Evolutionary conservation across 2,888 invertebrate species (phyloP).

Genomic region (Acronicta psi): DNA sequence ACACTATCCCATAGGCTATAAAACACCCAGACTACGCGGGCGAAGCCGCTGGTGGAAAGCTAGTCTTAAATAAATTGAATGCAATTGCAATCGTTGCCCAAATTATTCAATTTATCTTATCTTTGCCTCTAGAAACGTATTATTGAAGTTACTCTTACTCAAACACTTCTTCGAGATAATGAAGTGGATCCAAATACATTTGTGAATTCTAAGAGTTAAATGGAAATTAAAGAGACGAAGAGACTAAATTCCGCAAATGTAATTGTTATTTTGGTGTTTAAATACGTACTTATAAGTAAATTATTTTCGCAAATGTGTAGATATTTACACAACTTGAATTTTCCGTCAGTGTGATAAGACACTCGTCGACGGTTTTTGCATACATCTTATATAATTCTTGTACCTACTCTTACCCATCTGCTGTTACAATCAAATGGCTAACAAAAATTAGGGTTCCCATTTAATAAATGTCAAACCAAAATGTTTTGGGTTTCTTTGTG

Average conservation of each 20-base stretch:
- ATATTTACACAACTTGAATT: slow-evolving; percentile 8
- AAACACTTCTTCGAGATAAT: not conserved
- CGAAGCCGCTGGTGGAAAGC: too few relatives aligned
- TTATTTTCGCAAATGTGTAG: not conserved
- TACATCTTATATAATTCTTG: too few relatives aligned
- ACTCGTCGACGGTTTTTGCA: too few relatives aligned
- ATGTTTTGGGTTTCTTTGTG: not conserved
- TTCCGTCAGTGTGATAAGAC: slow-evolving; percentile 2
- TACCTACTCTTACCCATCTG: too few relatives aligned
- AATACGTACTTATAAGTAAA: slow-evolving; percentile 1
- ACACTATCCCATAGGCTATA: too few relatives aligned
- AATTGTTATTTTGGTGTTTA: not conserved
- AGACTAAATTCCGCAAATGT: too few relatives aligned
- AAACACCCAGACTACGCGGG: too few relatives aligned
- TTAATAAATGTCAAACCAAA: not conserved
- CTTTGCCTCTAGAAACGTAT: too few relatives aligned
- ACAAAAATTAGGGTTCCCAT: not conserved
- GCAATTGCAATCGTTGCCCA: too few relatives aligned
- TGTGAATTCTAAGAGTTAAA: not conserved
- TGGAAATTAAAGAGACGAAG: not conserved
- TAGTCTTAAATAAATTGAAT: too few relatives aligned
- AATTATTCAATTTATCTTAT: too few relatives aligned
- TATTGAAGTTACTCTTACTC: not conserved
- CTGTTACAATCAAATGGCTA: not conserved
- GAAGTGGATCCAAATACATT: not conserved